Evolutionary conservation across 2,113 vertebrate genomes (phyloP).

Genomic region (Mustelus asterias): DNA sequence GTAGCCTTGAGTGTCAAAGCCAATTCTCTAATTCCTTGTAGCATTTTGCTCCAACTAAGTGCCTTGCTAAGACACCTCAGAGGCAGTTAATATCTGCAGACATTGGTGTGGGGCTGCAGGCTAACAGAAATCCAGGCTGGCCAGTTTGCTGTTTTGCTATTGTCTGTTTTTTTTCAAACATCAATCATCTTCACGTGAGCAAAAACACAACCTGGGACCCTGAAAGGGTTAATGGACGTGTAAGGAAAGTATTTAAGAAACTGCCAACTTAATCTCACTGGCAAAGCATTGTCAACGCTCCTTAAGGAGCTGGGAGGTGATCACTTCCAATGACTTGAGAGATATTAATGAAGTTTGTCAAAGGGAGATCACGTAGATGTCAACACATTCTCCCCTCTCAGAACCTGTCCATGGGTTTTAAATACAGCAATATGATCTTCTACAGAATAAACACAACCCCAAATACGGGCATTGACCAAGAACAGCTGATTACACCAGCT

Average conservation of each 20-base stretch:
- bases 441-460: constrained; percentile 64
- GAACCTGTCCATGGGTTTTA: constrained; percentile 49
- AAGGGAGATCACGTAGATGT: background rate
- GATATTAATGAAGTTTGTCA: background rate
- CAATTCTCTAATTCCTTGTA: background rate
- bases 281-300: background rate
- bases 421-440: constrained; percentile 66
- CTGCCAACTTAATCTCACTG: background rate
- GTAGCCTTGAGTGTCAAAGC: background rate
- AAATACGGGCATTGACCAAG: constrained; percentile 71
- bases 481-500: constrained; percentile 55
- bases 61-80: background rate
- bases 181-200: too few relatives aligned
- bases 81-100: background rate
- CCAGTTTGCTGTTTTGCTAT: too few relatives aligned
- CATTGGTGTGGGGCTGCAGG: background rate
- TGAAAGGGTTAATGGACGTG: background rate
- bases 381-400: constrained; percentile 14
- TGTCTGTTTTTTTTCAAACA: background rate
- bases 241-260: background rate
- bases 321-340: background rate
- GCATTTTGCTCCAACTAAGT: background rate
- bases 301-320: background rate
- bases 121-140: background rate
- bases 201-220: background rate